phyloP scores from a whole-genome alignment of 2,113 vertebrate species.

The Epinephelus fuscoguttatus region DNA sequence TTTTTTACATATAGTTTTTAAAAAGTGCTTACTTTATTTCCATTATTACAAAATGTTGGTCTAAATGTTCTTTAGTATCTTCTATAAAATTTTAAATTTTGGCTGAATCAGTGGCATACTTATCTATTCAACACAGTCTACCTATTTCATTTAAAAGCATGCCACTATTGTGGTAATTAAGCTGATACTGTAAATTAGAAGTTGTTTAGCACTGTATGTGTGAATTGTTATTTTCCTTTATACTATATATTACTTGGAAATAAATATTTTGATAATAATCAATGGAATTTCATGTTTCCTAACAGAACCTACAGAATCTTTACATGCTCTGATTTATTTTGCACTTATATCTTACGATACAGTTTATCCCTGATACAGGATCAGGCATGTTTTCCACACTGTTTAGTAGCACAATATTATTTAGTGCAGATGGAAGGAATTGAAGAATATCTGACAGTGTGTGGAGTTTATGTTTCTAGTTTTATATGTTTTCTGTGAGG shows the following conservation, averaged over 20 bases:
- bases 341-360: not conserved
- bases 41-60: not conserved
- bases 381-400: not conserved
- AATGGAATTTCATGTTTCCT: conserved; percentile 6
- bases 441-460: not conserved
- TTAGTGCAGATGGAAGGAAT: not conserved
- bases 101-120: not conserved
- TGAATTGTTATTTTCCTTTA: not conserved
- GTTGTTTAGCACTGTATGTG: not conserved
- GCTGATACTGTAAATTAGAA: not conserved
- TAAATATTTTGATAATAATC: not conserved
- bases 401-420: not conserved
- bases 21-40: not conserved
- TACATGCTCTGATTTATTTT: not conserved
- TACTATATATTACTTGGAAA: not conserved
- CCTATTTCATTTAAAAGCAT: not conserved
- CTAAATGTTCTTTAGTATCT: not conserved
- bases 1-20: not conserved
- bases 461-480: not conserved
- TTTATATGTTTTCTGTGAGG: not conserved
- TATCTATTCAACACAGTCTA: not conserved
- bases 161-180: not conserved
- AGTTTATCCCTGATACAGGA: not conserved
- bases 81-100: not conserved
- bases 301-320: not conserved